Base-by-base conservation (phyloP, 2,797 vertebrate species). In the Atherinosoma microstoma region DNA sequence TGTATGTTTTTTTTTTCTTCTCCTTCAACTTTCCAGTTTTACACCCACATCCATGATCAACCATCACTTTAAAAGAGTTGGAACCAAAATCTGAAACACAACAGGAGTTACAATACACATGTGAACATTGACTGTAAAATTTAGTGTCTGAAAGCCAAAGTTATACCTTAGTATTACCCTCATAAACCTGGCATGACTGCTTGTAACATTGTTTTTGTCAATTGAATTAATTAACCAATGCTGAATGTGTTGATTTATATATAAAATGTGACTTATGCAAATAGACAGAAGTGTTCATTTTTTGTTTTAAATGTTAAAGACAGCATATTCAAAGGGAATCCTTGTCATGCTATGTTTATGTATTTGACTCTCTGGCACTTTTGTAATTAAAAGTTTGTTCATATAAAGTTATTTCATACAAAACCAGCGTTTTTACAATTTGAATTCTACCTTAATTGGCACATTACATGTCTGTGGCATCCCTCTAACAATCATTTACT, bases 331-430 rank as follows among this genome's bases (percentile, higher is more conserved):
- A 85, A 87, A 88, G 79, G 67, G 71, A 80, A 83, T 72, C 68
- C 16, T 75, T 53, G 73, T 66, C 78, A 64, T 76, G 79, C 85
- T 84, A 84, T 62, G 70, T 88, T 84, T 83, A 79, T 80, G 73
- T 12, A 49, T 76, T 81, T 84, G 81, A 84, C 84, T 80, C 76
- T 83, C 75, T 83, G 73, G 82, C 84, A 82, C 75, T 83, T 76
- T 30, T 67, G 78, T 84, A 83, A 78, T 87, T 80, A 88, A 91
- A 91, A 86, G 74, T 62, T 89, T 63, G 59, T 84, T 85, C 63
- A 80, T 93, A 91, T 75, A 88, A 92, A 87, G 67, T 74, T 82
- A 73, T 76, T 83, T 79, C 67, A 87, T 92, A 92, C 82, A 92
- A 92, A 93, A 92, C 84, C 75, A 84, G 74, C 59, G 56, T 89